A percentile compares a stretch with the other conserved stretches of the same genome.
These are phyloP conservation scores for Mystacornis crossleyi DNA, from an alignment of 2,113 vertebrate species.

Conservation along the genomic window DNA sequence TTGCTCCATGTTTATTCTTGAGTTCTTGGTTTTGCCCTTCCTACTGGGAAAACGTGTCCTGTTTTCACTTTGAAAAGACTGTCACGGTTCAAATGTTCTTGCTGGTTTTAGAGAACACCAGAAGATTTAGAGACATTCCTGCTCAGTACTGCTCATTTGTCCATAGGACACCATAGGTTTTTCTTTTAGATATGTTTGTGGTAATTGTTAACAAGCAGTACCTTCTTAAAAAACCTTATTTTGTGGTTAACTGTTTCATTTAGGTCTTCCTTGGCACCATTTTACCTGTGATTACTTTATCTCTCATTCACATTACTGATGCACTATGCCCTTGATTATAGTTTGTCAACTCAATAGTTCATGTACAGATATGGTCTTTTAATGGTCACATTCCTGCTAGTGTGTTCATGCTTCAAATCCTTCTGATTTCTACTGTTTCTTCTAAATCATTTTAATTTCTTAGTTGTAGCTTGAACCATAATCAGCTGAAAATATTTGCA, in stretches of 20 bases:
- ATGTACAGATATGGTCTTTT: background rate
- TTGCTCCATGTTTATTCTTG: background rate
- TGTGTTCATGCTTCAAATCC: background rate
- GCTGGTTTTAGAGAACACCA: background rate
- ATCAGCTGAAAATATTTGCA: background rate
- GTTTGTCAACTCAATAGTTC: background rate
- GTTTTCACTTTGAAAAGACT: background rate
- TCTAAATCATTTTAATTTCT: background rate
- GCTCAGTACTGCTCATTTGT: background rate
- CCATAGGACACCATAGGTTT: fast-evolving
- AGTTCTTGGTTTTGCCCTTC: background rate
- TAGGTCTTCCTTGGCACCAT: background rate
- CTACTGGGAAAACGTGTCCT: fast-evolving
- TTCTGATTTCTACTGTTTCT: background rate
- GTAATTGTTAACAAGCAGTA: background rate
- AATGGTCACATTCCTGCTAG: background rate
- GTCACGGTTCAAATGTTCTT: background rate
- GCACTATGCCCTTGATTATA: background rate
- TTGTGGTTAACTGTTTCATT: background rate
- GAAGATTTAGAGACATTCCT: background rate
- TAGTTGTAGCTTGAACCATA: background rate
- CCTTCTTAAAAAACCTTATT: background rate
- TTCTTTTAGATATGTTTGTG: background rate
- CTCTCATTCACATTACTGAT: background rate
- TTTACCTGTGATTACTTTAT: background rate